Conservation (phyloP, 2,797 vertebrate species). For the Loriculus beryllinus region DNA sequence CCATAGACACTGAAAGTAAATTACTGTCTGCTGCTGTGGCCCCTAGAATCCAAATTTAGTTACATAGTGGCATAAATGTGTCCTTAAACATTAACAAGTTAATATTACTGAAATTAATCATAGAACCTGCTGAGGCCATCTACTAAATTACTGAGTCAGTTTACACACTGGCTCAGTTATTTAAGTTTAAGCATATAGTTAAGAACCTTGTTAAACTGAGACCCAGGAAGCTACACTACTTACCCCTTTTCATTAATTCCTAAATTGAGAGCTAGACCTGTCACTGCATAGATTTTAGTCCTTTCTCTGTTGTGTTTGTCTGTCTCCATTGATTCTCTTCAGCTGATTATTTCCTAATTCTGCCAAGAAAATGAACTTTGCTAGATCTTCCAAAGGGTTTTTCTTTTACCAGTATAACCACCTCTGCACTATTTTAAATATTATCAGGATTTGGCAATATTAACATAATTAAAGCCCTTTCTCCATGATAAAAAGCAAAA, state of each 20-base stretch:
- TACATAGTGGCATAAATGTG: background rate
- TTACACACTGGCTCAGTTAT: background rate
- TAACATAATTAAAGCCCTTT: background rate
- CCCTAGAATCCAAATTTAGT: background rate
- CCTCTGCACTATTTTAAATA: background rate
- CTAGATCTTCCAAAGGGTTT: slow-evolving; percentile 14
- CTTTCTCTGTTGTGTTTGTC: background rate
- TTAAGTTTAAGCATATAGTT: background rate
- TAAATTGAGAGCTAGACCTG: background rate
- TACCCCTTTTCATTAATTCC: background rate
- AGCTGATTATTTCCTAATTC: slow-evolving; percentile 30
- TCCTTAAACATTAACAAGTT: background rate
- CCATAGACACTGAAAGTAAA: background rate
- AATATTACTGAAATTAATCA: background rate
- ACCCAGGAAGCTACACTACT: background rate
- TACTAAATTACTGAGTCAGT: background rate
- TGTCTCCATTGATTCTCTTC: slow-evolving; percentile 11
- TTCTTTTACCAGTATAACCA: slow-evolving; percentile 21
- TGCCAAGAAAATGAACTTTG: slow-evolving; percentile 59
- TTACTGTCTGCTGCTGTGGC: background rate
- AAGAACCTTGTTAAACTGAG: background rate
- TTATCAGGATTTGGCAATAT: background rate
- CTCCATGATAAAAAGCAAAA: background rate
- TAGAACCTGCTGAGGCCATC: background rate
- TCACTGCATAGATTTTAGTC: background rate